Evolutionary conservation across 2,888 invertebrate species (phyloP).

Genomic region (Thereva nobilitata): DNA sequence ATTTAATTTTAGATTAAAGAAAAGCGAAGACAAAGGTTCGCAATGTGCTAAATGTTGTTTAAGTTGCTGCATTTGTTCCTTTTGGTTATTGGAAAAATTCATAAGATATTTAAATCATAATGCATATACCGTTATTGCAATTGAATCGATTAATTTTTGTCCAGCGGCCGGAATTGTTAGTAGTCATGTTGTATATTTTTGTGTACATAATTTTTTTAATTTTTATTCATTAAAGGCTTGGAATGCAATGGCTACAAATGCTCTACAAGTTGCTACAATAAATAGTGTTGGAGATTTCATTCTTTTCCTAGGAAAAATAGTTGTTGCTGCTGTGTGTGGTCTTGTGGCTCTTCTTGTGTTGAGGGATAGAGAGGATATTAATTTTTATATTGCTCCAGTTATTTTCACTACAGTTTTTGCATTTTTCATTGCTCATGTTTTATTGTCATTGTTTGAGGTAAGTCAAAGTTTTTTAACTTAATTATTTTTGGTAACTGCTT

Average conservation of each 20-base stretch:
- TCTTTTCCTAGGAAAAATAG: slow-evolving; percentile 79
- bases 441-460: slow-evolving; percentile 92
- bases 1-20: slow-evolving; percentile 64
- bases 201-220: background rate
- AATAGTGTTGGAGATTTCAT: slow-evolving; percentile 93
- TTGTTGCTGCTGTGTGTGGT: slow-evolving; percentile 82
- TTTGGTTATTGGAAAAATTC: slow-evolving; percentile 89
- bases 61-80: slow-evolving; percentile 86
- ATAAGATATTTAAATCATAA: slow-evolving; percentile 92
- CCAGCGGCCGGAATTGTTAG: slow-evolving; percentile 85
- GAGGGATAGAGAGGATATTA: slow-evolving; percentile 71
- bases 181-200: slow-evolving; percentile 39
- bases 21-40: slow-evolving; percentile 71
- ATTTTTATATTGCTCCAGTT: slow-evolving; percentile 85
- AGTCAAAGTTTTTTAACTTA: slow-evolving; percentile 3
- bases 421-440: slow-evolving; percentile 91
- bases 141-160: slow-evolving; percentile 89
- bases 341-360: slow-evolving; percentile 76
- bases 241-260: slow-evolving; percentile 79
- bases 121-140: slow-evolving; percentile 92
- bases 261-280: slow-evolving; percentile 85
- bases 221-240: slow-evolving; percentile 70
- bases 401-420: slow-evolving; percentile 82
- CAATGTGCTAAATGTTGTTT: slow-evolving; percentile 75
- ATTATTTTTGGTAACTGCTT: background rate